Evolutionary conservation across 1,140 invertebrate species (phyloP), one percentile per base, ranked within the genome.

Genomic region (Drosophila sp.): DNA sequence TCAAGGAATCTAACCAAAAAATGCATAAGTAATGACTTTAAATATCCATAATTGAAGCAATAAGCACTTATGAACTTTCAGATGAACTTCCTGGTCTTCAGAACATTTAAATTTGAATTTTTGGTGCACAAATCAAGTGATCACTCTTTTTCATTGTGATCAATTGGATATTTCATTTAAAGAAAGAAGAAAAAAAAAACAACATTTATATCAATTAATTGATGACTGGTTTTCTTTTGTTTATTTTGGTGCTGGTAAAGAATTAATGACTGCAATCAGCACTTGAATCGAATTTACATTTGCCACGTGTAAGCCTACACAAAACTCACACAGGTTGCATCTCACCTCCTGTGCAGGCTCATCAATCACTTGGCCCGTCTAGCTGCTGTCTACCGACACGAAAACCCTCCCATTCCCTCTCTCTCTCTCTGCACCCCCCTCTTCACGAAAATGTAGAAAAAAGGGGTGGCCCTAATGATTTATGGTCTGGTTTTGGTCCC

Each of bases 381-480:
- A 62, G 66, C 67, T 61, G 74, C 57, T 75, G 64, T 64, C 62
- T 79, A 70, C 54, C 79, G 56, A 58, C 58, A 70, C 35, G 35
- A 7, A 38, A 38, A 38, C 8, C 35, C 10, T 8, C 35, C 35
- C 63, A 60, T 40, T 29, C 30, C 27, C 32, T 32, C 55, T 58
- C 62, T 11, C 38, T 40, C 38, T 11, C 5, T 5, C 44, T 6
- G 1, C 44, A 10, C 11, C 40, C 4, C 40, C n/a, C 11, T 27
- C 2, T 8, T 50, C 23, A 27, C 3, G 10, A 27, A 50, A 50
- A 50, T 17, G 10, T 1, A 65, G 65, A 73, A 23, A 60, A 76
- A 76, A 65, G 56, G 83, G 71, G 75, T 86, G 44, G 72, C 83
- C 83, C 56, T 86, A 86, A 86, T 86, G 82, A 86, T 86, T 86